Evolutionary conservation across 30 jellyfish, hydroid and myxozoan genomes (phyloP).

Genomic region (Catostylus mosaicus): DNA sequence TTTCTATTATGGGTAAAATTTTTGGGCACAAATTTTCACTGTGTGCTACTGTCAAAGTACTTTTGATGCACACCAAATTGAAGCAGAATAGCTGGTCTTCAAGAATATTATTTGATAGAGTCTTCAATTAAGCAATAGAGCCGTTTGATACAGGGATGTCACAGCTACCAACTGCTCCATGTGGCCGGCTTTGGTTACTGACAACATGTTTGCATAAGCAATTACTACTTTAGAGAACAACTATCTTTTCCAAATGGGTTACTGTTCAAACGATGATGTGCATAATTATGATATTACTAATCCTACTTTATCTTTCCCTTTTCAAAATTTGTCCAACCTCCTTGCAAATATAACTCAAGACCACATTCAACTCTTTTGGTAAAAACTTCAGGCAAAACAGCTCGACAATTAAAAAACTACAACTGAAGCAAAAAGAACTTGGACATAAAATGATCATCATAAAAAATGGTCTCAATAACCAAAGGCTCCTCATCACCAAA

Average conservation of each 20-base stretch:
- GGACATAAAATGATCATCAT: constrained; percentile 17
- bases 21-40: neutral
- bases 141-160: constrained; percentile 19
- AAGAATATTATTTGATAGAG: constrained; percentile 1
- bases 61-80: neutral
- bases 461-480: constrained; percentile 13
- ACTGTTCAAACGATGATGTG: constrained; percentile 16
- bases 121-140: no score
- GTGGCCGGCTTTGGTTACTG: constrained; percentile 17
- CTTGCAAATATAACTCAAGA: constrained; percentile 20
- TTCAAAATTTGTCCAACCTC: constrained; percentile 10
- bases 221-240: constrained; percentile 1
- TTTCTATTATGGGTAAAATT: neutral
- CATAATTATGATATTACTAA: constrained; percentile 12
- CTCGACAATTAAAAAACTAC: neutral
- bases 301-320: constrained; percentile 15
- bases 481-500: constrained; percentile 43
- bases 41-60: neutral
- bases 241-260: constrained; percentile 25
- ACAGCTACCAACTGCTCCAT: constrained; percentile 19
- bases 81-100: neutral
- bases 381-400: constrained; percentile 18
- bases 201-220: neutral
- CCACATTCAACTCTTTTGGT: constrained; percentile 27
- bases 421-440: constrained; percentile 6